These are phyloP conservation scores for Lucinisca nassula DNA, from an alignment of 2,888 invertebrate genomes.

Conservation along the genomic window DNA sequence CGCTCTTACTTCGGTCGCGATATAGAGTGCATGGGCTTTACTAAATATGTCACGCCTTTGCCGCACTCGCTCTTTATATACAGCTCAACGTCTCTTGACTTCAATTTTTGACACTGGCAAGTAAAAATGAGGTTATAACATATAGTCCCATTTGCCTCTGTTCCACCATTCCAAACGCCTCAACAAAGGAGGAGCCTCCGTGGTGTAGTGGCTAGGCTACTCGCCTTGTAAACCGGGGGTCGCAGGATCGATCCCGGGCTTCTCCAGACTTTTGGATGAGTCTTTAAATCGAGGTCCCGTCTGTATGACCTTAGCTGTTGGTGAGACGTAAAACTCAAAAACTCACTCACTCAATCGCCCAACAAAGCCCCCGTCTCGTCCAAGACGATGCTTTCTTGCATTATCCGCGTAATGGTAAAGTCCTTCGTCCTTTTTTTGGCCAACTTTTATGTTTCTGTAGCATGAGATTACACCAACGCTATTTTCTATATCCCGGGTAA, in stretches of 20 bases:
- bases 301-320: no score
- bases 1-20: no score
- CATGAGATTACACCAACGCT: constrained; percentile 21
- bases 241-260: no score
- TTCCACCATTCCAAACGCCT: constrained; percentile 27
- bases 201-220: no score
- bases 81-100: constrained; percentile 25
- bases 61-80: constrained; percentile 24
- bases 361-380: constrained; percentile 25
- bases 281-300: no score
- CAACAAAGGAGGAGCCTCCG: no score
- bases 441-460: constrained; percentile 22
- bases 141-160: constrained; percentile 30
- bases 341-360: no score
- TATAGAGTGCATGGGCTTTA: neutral
- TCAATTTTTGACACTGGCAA: constrained; percentile 14
- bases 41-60: no score
- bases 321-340: no score
- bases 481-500: constrained; percentile 23
- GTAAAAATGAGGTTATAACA: constrained; percentile 16
- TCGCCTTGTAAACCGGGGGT: no score
- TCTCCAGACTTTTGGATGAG: no score
- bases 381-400: constrained; percentile 28
- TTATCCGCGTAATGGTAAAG: constrained; percentile 28
- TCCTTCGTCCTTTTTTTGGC: neutral